Evolutionary conservation across 2,888 invertebrate species (phyloP).

Genomic region (Muscina levida): DNA sequence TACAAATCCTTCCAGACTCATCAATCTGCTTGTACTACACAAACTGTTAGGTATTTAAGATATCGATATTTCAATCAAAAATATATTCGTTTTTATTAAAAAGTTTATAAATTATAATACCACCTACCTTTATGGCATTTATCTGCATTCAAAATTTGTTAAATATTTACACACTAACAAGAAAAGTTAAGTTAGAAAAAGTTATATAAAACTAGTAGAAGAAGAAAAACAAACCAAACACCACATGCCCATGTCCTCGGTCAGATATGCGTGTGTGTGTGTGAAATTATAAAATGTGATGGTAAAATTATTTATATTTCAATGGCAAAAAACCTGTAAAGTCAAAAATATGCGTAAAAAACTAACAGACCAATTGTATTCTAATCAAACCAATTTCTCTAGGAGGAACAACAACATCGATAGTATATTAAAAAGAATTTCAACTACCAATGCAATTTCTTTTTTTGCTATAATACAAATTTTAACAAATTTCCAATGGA

Average conservation of each 20-base stretch:
- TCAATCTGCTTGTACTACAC: no score
- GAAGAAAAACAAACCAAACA: slow-evolving; percentile 10
- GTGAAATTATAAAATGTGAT: slow-evolving; percentile 6
- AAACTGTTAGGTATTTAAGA: no score
- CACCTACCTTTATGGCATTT: slow-evolving; percentile 2
- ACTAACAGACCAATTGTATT: slow-evolving; percentile 30
- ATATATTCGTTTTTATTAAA: no score
- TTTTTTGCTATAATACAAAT: slow-evolving; percentile 1
- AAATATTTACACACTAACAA: slow-evolving; percentile 17
- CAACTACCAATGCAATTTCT: not conserved
- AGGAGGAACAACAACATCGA: not conserved
- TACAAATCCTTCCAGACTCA: no score
- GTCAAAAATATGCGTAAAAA: slow-evolving; percentile 9
- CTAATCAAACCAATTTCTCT: slow-evolving; percentile 1
- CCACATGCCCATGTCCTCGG: slow-evolving; percentile 22
- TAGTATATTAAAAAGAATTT: not conserved
- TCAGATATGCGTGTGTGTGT: no score
- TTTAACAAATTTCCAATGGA: slow-evolving; percentile 5
- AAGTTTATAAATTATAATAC: no score
- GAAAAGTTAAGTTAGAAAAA: not conserved
- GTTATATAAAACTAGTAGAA: not conserved
- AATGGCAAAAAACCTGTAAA: slow-evolving; percentile 19
- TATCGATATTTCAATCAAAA: no score
- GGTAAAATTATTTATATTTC: not conserved
- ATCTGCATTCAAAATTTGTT: not conserved